phyloP scores from a whole-genome alignment of 2,113 vertebrate species.

The Actenoides hombroni region DNA sequence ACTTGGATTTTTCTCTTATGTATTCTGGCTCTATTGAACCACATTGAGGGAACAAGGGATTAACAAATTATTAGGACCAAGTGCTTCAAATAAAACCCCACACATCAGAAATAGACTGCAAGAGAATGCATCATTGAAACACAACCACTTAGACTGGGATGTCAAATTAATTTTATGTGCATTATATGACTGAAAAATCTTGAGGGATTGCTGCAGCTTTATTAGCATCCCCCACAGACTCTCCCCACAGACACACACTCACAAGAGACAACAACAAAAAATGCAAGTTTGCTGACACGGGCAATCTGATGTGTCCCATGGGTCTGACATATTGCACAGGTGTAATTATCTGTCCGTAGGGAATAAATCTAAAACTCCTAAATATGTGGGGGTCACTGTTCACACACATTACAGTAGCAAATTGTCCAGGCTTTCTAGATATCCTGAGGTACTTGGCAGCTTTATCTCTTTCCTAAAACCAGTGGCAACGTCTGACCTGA shows the following conservation, averaged over 20 bases:
- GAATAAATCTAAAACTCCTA: background rate
- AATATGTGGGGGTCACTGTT: background rate
- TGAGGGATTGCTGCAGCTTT: background rate
- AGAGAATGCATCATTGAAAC: background rate
- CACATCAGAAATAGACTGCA: background rate
- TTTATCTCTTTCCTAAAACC: background rate
- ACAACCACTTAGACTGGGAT: background rate
- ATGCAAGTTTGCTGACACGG: conserved; percentile 10
- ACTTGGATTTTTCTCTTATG: background rate
- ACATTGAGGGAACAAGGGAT: background rate
- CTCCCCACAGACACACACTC: background rate
- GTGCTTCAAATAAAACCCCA: background rate
- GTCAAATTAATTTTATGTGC: background rate
- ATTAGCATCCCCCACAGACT: background rate
- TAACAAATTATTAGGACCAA: background rate
- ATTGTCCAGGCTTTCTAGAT: background rate
- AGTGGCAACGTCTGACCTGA: background rate
- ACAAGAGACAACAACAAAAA: conserved; percentile 19
- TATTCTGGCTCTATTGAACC: background rate
- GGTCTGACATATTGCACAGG: background rate
- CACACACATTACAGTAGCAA: background rate
- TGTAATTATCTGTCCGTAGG: background rate
- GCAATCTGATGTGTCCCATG: background rate
- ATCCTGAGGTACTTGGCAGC: background rate
- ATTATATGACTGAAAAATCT: background rate